Percentiles rank a stretch among this genome's conserved stretches.
Evolutionary conservation across 2,797 vertebrate genomes (phyloP).

Genomic region (Echeneis naucrates): DNA sequence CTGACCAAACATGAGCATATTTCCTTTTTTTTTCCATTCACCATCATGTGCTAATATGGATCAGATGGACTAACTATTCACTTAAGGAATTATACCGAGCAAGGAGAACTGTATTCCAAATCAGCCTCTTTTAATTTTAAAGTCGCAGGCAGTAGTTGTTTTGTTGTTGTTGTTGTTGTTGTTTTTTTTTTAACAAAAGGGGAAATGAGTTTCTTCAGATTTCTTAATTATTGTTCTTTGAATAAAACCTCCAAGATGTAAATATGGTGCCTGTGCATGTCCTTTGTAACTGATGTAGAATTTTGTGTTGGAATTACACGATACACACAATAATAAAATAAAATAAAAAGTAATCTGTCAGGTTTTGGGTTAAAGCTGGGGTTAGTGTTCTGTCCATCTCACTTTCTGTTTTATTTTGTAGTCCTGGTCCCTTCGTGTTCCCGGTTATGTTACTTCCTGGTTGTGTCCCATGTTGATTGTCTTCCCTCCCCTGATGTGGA

Average conservation of each 20-base stretch:
- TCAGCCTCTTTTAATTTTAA: conserved; percentile 36
- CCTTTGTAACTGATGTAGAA: background rate
- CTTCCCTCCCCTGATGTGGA: too few relatives aligned
- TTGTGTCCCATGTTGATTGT: too few relatives aligned
- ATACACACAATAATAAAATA: background rate
- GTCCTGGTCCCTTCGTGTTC: too few relatives aligned
- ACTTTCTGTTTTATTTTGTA: too few relatives aligned
- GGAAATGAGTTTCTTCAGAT: background rate
- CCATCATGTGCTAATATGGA: conserved; percentile 61
- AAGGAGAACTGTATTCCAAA: conserved; percentile 21
- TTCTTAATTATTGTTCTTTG: background rate
- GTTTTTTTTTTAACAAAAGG: background rate
- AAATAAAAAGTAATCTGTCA: too few relatives aligned
- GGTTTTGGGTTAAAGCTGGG: too few relatives aligned
- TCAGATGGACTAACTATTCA: conserved; percentile 65
- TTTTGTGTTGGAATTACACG: background rate
- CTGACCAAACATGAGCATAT: conserved; percentile 66
- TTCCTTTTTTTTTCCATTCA: conserved; percentile 52
- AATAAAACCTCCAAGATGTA: background rate
- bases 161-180: too few relatives aligned
- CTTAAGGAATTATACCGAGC: conserved; percentile 28
- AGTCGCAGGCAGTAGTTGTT: conserved; percentile 18
- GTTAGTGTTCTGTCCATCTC: too few relatives aligned
- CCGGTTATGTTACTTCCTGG: too few relatives aligned
- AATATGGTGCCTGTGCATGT: background rate